Conservation (phyloP, 2,888 invertebrate species). For the Protonemura montana region DNA sequence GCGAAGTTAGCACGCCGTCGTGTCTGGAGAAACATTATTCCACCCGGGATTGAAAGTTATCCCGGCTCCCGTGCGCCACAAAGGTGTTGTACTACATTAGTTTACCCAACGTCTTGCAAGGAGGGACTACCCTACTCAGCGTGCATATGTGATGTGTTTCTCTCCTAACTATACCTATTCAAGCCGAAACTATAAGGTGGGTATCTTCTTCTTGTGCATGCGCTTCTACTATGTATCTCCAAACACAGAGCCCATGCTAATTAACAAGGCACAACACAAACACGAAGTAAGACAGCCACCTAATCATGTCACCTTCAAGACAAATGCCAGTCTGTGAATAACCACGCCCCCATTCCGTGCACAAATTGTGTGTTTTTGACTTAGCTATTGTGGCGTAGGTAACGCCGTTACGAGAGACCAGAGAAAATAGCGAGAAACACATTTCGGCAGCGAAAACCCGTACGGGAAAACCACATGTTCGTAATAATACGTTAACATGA, state of each 20-base stretch:
- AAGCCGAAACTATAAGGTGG: not conserved
- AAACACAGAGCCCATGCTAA: not conserved
- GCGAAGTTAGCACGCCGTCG: not conserved
- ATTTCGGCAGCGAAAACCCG: not conserved
- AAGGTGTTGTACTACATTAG: not conserved
- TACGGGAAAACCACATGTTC: not conserved
- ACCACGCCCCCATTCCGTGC: not conserved
- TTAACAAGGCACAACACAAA: slow-evolving; percentile 7
- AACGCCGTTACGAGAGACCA: not conserved
- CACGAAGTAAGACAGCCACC: not conserved
- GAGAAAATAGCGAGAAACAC: not conserved
- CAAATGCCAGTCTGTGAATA: not conserved
- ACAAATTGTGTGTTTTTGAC: not conserved
- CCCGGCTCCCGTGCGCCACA: not conserved
- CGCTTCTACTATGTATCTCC: not conserved
- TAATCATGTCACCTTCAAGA: not conserved
- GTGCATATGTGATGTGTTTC: not conserved
- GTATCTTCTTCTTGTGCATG: not conserved
- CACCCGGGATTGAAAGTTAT: not conserved
- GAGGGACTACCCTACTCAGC: not conserved
- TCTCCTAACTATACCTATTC: not conserved
- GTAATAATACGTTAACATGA: no score
- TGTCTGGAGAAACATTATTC: not conserved
- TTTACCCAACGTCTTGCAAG: not conserved
- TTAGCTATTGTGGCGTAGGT: not conserved